Percentiles rank a stretch among this genome's conserved stretches.
Conservation (phyloP, 2,888 invertebrate species). For the Diarsia mendica region DNA sequence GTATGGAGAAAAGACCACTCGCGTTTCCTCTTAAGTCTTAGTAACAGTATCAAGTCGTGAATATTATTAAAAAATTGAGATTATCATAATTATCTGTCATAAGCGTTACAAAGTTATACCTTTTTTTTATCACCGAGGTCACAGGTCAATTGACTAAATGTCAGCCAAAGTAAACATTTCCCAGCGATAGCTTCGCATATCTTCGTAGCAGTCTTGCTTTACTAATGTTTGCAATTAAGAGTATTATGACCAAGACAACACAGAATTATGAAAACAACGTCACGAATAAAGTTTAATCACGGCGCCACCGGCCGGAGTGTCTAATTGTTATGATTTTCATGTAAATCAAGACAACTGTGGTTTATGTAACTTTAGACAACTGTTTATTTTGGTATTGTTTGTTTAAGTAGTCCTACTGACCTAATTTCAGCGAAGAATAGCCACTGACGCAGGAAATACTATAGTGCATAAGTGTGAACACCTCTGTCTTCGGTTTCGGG, state of each 20-base stretch:
- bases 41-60: neutral
- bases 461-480: neutral
- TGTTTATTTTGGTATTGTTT: conserved; percentile 24
- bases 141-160: no score
- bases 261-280: conserved; percentile 46
- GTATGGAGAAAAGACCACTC: no score
- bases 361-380: conserved; percentile 29
- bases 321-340: conserved; percentile 54
- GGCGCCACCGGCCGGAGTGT: conserved; percentile 21
- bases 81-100: no score
- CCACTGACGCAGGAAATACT: neutral
- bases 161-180: neutral
- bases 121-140: neutral
- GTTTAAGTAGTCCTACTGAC: neutral
- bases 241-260: conserved; percentile 27
- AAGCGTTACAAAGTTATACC: neutral
- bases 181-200: neutral
- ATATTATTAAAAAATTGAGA: neutral
- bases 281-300: conserved; percentile 40
- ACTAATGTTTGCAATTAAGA: conserved; percentile 25
- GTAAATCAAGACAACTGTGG: conserved; percentile 46
- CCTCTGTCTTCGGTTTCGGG: no score
- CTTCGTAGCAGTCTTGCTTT: neutral
- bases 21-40: no score
- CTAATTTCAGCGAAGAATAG: neutral